Base-by-base conservation (phyloP, 2,888 invertebrate genomes). In the Polietes domitor region DNA sequence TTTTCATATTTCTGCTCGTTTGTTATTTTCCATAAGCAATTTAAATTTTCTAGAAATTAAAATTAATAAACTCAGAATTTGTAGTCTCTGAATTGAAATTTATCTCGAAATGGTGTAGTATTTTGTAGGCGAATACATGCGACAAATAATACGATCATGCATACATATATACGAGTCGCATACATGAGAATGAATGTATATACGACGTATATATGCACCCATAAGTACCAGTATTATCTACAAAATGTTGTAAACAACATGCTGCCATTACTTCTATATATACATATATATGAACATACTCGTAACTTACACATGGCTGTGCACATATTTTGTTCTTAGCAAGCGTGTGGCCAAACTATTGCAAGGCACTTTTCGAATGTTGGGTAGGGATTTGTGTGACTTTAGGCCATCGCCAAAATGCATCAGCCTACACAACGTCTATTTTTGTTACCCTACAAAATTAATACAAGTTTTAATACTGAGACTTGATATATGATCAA, bases 211-310 rank as follows among this genome's bases (percentile, higher is more conserved):
- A 5, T 55, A 5, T 61, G n/a, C 32, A 61, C 32, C 61, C 26
- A 28, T 26, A 61, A 61, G 28, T 61, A 61, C 73, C 72, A 58
- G 47, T 28, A 53, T 75, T 77, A 77, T 81, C 32, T 73, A 10
- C 26, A 72, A 61, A 41, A 84, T 37, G 26, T 71, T 84, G 72
- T 80, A 68, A 84, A 80, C 78, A 72, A 81, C 84, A 78, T 78
- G 75, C 76, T 84, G 81, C 72, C 65, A 77, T 76, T 81, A 76
- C 75, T 77, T 77, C 17, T 19, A 28, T 61, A 50, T 32, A 71
- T 53, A 53, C 19, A 6, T 28, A 5, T 28, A 68, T 5, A 26
- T 41, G 26, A 15, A 28, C 28, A 28, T 26, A 41, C 41, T 28
- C 28, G 24, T 17, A 5, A 58, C 24, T 26, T 12, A 12, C 21